phyloP scores from a whole-genome alignment of 2,888 invertebrate genomes.

The Siphonodentalium dalli region DNA sequence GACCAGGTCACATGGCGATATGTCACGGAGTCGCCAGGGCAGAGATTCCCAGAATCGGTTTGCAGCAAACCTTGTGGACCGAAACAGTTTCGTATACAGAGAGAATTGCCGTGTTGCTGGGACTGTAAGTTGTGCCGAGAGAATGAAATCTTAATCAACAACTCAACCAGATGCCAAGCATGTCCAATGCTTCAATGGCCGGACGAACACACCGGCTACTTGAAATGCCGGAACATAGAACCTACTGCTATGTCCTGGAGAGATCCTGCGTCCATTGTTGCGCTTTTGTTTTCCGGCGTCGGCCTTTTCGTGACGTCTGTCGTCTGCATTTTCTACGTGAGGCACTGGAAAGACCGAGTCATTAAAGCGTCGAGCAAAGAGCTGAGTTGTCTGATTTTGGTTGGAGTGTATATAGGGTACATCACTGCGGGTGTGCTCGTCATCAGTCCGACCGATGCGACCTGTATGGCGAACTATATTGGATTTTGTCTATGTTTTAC shows the following conservation, averaged over 20 bases:
- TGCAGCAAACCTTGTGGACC: constrained; percentile 18
- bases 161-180: constrained; percentile 23
- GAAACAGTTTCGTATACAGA: constrained; percentile 17
- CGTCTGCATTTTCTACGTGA: constrained; percentile 13
- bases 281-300: constrained; percentile 4
- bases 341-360: constrained; percentile 29
- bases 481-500: constrained; percentile 33
- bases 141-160: constrained; percentile 29
- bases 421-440: constrained; percentile 35
- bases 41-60: constrained; percentile 12
- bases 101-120: constrained; percentile 36
- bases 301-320: constrained; percentile 5
- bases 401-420: constrained; percentile 41
- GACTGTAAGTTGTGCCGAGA: constrained; percentile 29
- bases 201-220: constrained; percentile 17
- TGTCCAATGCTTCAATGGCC: constrained; percentile 35
- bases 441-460: constrained; percentile 28
- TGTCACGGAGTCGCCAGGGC: not conserved
- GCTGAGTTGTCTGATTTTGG: constrained; percentile 45
- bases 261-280: constrained; percentile 15
- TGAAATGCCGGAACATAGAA: constrained; percentile 18
- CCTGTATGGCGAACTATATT: constrained; percentile 23
- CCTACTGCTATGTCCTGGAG: constrained; percentile 2
- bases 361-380: constrained; percentile 53
- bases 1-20: constrained; percentile 15